These are phyloP conservation scores for Agrotis segetum DNA, from an alignment of 2,888 invertebrate genomes.

Conservation along the genomic window DNA sequence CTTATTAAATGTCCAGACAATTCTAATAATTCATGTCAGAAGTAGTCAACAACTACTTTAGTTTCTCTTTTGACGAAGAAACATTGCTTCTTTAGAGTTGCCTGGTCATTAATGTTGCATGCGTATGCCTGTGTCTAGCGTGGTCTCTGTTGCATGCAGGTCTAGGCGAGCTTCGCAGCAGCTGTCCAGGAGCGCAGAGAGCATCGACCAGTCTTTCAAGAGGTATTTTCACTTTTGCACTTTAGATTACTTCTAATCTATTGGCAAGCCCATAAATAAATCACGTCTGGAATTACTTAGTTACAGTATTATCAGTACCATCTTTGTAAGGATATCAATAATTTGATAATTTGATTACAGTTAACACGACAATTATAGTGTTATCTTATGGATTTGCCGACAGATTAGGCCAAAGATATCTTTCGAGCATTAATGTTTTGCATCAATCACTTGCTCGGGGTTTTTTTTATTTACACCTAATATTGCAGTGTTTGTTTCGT, in stretches of 20 bases:
- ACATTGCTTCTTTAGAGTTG: conserved; percentile 49
- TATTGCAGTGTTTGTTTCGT: conserved; percentile 16
- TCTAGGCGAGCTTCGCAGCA: conserved; percentile 97
- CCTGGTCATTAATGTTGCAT: conserved; percentile 82
- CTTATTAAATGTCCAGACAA: conserved; percentile 67
- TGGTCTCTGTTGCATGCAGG: conserved; percentile 93
- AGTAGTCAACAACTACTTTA: background rate
- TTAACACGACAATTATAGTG: conserved; percentile 9
- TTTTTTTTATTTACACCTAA: conserved; percentile 21
- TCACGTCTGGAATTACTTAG: conserved; percentile 27
- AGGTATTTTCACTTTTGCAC: conserved; percentile 85
- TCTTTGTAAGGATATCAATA: conserved; percentile 28
- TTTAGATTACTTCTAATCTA: conserved; percentile 46
- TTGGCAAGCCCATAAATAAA: conserved; percentile 46
- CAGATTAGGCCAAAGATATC: conserved; percentile 39
- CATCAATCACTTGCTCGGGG: conserved; percentile 34
- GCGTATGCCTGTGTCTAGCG: conserved; percentile 87
- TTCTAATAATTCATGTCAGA: conserved; percentile 58
- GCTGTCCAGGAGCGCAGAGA: conserved; percentile 93
- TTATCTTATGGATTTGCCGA: conserved; percentile 46
- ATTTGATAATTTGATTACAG: conserved; percentile 49
- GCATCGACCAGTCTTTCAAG: conserved; percentile 91
- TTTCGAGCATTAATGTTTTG: conserved; percentile 20
- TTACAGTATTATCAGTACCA: conserved; percentile 21
- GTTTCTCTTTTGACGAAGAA: conserved; percentile 4